A percentile compares a stretch with the other conserved stretches of the same genome.
Evolutionary conservation across 2,113 vertebrate genomes (phyloP).

Genomic region (Bos taurus): ARS-UCD2.0 NC_037351.1:59501501-59502000

Average conservation of each 20-base stretch:
- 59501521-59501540: neutral
- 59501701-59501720: neutral
- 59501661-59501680: neutral
- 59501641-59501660: neutral
- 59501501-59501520: neutral
- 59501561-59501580: neutral
- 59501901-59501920: neutral
- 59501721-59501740: neutral
- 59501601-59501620: neutral
- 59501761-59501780: neutral
- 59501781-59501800: neutral
- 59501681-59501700: neutral
- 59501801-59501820: neutral
- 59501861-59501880: neutral
- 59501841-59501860: neutral
- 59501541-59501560: neutral
- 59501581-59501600: neutral
- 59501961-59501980: neutral
- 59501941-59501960: neutral
- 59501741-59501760: neutral
- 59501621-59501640: neutral
- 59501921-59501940: neutral
- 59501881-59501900: neutral
- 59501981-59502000: neutral
- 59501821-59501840: neutral